Conservation (phyloP, 2,888 invertebrate species). For the Chrysina gloriosa region DNA sequence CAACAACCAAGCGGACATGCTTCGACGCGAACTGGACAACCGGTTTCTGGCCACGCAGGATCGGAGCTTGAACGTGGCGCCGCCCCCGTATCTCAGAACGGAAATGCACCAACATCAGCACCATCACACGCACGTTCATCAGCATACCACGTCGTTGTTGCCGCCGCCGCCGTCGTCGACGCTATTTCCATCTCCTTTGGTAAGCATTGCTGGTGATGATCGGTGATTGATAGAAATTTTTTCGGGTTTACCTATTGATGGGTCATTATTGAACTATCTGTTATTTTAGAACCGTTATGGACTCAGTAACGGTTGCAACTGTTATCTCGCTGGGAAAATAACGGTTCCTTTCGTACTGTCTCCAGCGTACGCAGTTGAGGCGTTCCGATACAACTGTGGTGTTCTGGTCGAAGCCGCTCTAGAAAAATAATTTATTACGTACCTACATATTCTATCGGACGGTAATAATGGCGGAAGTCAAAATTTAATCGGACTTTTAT, state of each 20-base stretch:
- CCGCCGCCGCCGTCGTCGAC: conserved; percentile 69
- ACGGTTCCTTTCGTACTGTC: no score
- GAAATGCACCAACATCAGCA: conserved; percentile 95
- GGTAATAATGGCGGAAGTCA: no score
- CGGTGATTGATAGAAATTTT: neutral
- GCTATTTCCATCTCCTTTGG: conserved; percentile 76
- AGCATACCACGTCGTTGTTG: conserved; percentile 79
- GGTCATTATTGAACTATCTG: no score
- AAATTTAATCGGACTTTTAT: no score
- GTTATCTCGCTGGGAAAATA: no score
- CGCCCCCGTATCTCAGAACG: conserved; percentile 72
- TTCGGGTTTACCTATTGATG: conserved; percentile 40
- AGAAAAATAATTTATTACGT: conserved; percentile 36
- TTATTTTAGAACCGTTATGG: no score
- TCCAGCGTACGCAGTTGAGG: no score
- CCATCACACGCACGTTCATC: conserved; percentile 92
- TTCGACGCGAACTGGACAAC: conserved; percentile 89
- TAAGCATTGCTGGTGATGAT: conserved; percentile 57
- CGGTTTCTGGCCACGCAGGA: conserved; percentile 91
- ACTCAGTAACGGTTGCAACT: no score
- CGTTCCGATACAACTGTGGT: no score
- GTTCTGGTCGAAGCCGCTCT: no score
- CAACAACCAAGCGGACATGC: conserved; percentile 82
- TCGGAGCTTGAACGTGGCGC: conserved; percentile 68
- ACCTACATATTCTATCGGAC: no score